These are phyloP conservation scores for Ophioderma brevispina DNA, from an alignment of 35 echinoderm and acorn worm genomes.

Conservation along the genomic window DNA sequence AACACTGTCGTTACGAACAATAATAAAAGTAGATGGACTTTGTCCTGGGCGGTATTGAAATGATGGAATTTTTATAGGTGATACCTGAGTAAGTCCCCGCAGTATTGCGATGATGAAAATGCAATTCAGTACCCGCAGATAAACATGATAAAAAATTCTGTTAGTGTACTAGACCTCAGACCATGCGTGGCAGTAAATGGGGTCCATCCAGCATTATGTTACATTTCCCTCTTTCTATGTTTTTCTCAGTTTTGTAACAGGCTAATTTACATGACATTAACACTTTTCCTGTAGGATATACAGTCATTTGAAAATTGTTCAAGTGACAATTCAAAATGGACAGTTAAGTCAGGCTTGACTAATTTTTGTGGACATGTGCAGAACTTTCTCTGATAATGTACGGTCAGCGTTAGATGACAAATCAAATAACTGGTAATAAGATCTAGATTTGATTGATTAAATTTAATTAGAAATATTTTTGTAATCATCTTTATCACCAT, in stretches of 20 bases:
- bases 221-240: not conserved
- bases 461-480: too few species aligned
- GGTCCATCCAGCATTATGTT: not conserved
- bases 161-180: not conserved
- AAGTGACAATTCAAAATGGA: too few species aligned
- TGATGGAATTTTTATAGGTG: not conserved
- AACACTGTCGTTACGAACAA: too few species aligned
- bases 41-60: not conserved
- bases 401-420: too few species aligned
- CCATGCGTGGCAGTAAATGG: not conserved
- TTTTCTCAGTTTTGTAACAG: not conserved
- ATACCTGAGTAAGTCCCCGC: not conserved
- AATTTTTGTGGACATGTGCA: too few species aligned
- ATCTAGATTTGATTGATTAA: too few species aligned
- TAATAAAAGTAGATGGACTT: too few species aligned
- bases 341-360: too few species aligned
- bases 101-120: not conserved
- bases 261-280: not conserved
- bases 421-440: too few species aligned
- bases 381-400: too few species aligned
- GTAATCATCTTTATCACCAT: too few species aligned
- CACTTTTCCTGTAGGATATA: not conserved
- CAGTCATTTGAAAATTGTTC: not conserved
- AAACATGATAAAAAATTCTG: slow-evolving; percentile 4
- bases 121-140: not conserved